Percentiles rank a stretch among this genome's conserved stretches.
phyloP scores from a whole-genome alignment of 2,113 vertebrate genomes.

The Macquaria ambigua region DNA sequence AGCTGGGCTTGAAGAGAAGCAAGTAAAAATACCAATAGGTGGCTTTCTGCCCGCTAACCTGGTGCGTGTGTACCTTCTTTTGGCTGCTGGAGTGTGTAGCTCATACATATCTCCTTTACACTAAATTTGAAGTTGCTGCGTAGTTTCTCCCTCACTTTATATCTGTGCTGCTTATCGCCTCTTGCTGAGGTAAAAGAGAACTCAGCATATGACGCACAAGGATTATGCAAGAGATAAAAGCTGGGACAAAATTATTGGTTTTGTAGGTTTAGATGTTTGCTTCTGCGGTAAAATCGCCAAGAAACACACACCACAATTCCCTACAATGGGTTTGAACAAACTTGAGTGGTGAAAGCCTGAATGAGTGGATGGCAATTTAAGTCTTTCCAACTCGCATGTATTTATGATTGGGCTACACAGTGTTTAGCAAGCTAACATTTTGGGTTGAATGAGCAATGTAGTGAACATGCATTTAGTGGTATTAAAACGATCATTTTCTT shows the following conservation, averaged over 20 bases:
- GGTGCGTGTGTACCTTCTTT: background rate
- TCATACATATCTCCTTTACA: background rate
- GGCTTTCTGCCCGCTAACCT: slow-evolving; percentile 15
- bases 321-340: background rate
- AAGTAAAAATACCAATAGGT: slow-evolving; percentile 4
- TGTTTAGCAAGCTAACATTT: slow-evolving; percentile 2
- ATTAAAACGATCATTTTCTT: background rate
- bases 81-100: background rate
- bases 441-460: background rate
- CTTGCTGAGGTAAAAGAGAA: slow-evolving; percentile 1
- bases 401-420: background rate
- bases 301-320: slow-evolving; percentile 9
- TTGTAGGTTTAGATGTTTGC: slow-evolving; percentile 6
- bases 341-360: slow-evolving; percentile 17
- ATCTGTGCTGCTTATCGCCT: background rate
- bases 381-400: background rate
- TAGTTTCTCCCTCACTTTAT: slow-evolving; percentile 1
- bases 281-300: background rate
- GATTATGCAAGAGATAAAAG: slow-evolving; percentile 15
- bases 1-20: slow-evolving; percentile 23
- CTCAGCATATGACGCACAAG: background rate
- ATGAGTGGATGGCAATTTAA: background rate
- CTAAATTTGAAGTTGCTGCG: background rate
- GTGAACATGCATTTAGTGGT: background rate
- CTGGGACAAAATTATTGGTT: background rate